These are phyloP conservation scores for Xylocopa sonorina DNA, from an alignment of 1,140 invertebrate species.

Conservation along the genomic window DNA sequence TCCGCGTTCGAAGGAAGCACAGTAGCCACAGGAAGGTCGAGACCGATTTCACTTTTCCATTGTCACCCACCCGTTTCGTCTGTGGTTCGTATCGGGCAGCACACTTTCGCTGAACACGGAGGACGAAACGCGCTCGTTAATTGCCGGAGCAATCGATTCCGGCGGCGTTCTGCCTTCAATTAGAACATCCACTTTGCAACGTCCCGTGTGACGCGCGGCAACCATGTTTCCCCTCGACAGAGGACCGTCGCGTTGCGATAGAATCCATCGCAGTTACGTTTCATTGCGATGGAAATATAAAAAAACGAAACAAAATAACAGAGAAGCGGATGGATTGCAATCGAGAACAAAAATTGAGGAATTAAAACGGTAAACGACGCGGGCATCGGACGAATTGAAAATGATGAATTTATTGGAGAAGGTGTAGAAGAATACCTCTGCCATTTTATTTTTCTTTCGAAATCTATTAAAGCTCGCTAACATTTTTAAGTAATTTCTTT, in stretches of 20 bases:
- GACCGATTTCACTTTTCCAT: conserved; percentile 74
- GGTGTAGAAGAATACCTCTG: too few species aligned
- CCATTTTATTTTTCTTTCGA: too few species aligned
- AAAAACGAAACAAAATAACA: background rate
- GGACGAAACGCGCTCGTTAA: conserved; percentile 47
- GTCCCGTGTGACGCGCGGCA: background rate
- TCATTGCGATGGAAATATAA: background rate
- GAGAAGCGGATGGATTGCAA: too few species aligned
- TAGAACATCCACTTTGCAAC: background rate
- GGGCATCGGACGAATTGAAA: too few species aligned
- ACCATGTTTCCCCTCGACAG: background rate
- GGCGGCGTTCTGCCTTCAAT: background rate
- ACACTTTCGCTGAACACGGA: conserved; percentile 60
- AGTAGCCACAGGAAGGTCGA: conserved; percentile 3
- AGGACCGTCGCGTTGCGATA: too few species aligned
- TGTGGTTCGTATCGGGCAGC: conserved; percentile 38
- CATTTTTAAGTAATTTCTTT: too few species aligned
- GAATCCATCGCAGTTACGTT: too few species aligned
- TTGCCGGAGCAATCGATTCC: conserved; percentile 27
- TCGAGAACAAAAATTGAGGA: too few species aligned
- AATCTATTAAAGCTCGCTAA: too few species aligned
- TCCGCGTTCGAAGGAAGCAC: conserved; percentile 25
- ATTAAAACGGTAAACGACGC: too few species aligned
- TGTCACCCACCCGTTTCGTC: conserved; percentile 61
- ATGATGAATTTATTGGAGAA: too few species aligned